phyloP scores from a whole-genome alignment of 2,797 vertebrate genomes.

The Lutjanus campechanus region DNA sequence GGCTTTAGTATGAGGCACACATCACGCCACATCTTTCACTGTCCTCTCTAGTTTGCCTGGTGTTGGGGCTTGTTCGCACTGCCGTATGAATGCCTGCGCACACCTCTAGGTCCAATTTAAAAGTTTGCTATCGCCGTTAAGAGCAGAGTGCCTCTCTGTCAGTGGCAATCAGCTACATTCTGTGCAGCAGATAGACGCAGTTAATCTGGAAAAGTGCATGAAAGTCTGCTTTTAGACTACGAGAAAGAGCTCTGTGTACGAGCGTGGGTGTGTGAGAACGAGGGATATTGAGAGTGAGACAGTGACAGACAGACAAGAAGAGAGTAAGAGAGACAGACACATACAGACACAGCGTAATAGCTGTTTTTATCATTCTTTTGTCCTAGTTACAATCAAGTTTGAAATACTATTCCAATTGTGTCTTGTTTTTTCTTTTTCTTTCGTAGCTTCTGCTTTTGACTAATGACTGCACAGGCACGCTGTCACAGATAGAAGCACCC shows the following conservation, averaged over 20 bases:
- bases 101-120: constrained; percentile 57
- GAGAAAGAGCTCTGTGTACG: constrained; percentile 40
- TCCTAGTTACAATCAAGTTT: constrained; percentile 56
- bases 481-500: constrained; percentile 54
- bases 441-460: constrained; percentile 36
- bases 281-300: constrained; percentile 22
- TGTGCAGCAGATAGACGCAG: constrained; percentile 48
- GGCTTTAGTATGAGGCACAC: constrained; percentile 78
- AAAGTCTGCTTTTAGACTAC: constrained; percentile 54
- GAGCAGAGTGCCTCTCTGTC: constrained; percentile 45
- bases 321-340: constrained; percentile 35
- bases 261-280: constrained; percentile 39
- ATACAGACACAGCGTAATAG: constrained; percentile 46
- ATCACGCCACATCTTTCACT: constrained; percentile 78
- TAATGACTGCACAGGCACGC: constrained; percentile 49
- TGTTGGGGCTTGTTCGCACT: constrained; percentile 64
- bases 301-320: constrained; percentile 34
- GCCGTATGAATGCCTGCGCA: constrained; percentile 58
- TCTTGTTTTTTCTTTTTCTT: constrained; percentile 24
- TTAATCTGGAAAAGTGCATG: constrained; percentile 43
- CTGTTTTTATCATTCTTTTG: constrained; percentile 55
- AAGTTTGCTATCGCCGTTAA: constrained; percentile 48
- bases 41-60: constrained; percentile 64
- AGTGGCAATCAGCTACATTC: constrained; percentile 49
- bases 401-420: constrained; percentile 49